Base-by-base conservation (phyloP, 2,888 invertebrate genomes). In the Chorisops tibialis region DNA sequence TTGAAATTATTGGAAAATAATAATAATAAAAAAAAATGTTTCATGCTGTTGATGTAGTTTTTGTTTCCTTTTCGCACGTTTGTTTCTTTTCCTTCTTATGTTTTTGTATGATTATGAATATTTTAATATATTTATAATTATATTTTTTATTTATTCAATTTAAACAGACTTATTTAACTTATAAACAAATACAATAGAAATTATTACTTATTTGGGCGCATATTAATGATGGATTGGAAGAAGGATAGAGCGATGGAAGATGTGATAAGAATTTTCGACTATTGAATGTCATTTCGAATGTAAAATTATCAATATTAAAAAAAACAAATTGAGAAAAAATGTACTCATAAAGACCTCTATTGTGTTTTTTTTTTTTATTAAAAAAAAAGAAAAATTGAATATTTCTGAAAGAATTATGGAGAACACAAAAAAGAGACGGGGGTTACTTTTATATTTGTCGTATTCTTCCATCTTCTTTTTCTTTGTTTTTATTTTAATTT, bases 81-180 rank as follows among this genome's bases (percentile, higher is more conserved):
- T 60, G 50, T 60, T 50, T 60, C 35, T 49, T n/a, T n/a, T n/a
- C n/a, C n/a, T n/a, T n/a, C n/a, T 38, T 38, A 39, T 45, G 45
- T 56, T 56, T 59, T 43, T 51, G 58, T 58, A 50, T 43, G 49
- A 59, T 43, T 63, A 52, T 56, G 63, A 39, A 48, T 59, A 63
- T 37, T 60, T 60, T 45, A 54, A 56, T 54, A 37, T 38, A 54
- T 54, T 43, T 54, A 56, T 43, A 56, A 61, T 51, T 54, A 63
- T 56, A 58, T 63, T 61, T n/a, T n/a, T n/a, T 61, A 63, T 58
- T 61, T 60, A 63, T 51, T 61, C 51, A 58, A 63, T 58, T 61
- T 56, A 61, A 63, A 56, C 63, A 63, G 61, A 63, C 63, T 63
- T 63, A 63, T 59, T 61, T 63, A 63, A 63, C 63, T 63, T 63